Conservation (phyloP, 2,113 vertebrate species). For the Nibea albiflora region DNA sequence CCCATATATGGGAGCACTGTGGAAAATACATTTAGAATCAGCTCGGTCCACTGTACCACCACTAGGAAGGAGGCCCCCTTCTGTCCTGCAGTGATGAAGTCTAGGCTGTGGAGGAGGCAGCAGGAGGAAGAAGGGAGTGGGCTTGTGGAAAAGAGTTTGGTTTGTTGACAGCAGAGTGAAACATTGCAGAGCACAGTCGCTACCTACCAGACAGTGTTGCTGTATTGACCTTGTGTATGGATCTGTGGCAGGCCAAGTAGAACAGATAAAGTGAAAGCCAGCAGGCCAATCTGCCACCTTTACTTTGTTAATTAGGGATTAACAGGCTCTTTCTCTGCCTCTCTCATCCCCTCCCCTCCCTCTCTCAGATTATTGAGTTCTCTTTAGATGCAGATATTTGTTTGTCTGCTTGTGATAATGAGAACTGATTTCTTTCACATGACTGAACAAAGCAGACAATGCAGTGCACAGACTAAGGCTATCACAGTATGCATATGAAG, state of each 20-base stretch:
- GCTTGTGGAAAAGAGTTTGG: background rate
- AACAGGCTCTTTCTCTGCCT: conserved; percentile 35
- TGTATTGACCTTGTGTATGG: conserved; percentile 58
- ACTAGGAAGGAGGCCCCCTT: background rate
- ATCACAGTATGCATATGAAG: background rate
- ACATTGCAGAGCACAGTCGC: background rate
- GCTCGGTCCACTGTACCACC: background rate
- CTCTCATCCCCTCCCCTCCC: background rate
- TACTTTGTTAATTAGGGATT: conserved; percentile 60
- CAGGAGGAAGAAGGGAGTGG: background rate
- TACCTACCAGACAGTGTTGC: conserved; percentile 15
- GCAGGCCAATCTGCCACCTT: conserved; percentile 50
- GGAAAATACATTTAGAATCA: background rate
- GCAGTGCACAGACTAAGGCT: background rate
- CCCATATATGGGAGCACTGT: background rate
- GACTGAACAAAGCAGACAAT: conserved; percentile 10
- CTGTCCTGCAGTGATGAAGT: conserved; percentile 32
- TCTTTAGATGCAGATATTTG: conserved; percentile 27
- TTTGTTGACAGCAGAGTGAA: conserved; percentile 14
- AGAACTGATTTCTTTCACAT: conserved; percentile 38
- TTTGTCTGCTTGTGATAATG: conserved; percentile 3
- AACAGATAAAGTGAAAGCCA: conserved; percentile 53
- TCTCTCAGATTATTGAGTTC: conserved; percentile 19
- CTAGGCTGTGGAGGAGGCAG: background rate
- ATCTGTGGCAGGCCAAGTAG: conserved; percentile 44